Evolutionary conservation across 2,113 vertebrate genomes (phyloP), one percentile per base, ranked within the genome.

Genomic region (Oncorhynchus nerka): DNA sequence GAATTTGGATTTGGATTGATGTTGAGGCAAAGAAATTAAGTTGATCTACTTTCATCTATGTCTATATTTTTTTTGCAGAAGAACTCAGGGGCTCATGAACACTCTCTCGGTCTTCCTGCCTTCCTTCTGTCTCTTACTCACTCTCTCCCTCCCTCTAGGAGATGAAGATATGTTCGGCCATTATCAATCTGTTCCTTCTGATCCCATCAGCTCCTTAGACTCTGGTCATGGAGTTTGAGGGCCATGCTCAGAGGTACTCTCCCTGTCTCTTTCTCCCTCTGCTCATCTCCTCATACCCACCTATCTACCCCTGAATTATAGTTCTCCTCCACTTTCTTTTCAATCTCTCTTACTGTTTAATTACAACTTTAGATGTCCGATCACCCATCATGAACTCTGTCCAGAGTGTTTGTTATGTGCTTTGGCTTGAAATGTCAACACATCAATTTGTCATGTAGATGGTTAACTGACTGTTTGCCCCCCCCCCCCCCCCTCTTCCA

Each of bases 151-250:
- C 94, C 26, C 26, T 28, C 26, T 28, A 28, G 26, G 26, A 28
- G 26, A 28, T 28, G 26, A 28, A 28, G 26, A 28, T 28, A 28
- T 28, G 26, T 28, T 28, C 26, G 26, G 26, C 26, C 26, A 28
- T 28, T 3, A 28, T 28, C 26, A 28, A 28, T 28, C 26, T 99
- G 39, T 99, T 99, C 88, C 98, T 99, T 84, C 93, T 99, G 91
- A 99, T 99, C 90, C 98, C 97, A 32, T 97, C 98, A 3, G 98
- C 98, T 5, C 98, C 98, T 20, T 97, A 99, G 85, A 99, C 98
- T 12, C 92, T 99, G 82, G 97, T 99, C 74, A 99, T 99, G 76
- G 98, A 99, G 88, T 97, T 99, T 71, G 98, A 91, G 98, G 67
- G 98, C 98, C 13, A 99, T 99, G 97, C 86, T 96, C 71, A 97